Percentiles rank a stretch among this genome's conserved stretches.
Conservation (phyloP, 2,113 vertebrate species). For the Pantherophis guttatus region DNA sequence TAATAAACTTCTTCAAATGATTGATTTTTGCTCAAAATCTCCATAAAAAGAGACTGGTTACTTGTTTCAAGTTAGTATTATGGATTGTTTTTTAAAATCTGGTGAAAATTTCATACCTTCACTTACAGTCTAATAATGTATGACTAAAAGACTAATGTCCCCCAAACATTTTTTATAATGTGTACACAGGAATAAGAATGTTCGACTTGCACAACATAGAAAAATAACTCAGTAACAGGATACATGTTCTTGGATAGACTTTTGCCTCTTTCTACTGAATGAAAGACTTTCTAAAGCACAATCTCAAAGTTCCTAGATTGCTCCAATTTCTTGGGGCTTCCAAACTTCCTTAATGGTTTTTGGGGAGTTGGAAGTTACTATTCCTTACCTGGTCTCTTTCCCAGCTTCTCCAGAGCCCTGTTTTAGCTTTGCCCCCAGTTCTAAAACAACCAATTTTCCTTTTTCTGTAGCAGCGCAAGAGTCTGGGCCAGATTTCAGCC, state of each 20-base stretch:
- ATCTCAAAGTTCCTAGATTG: not conserved
- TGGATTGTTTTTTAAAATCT: not conserved
- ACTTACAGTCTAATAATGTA: not conserved
- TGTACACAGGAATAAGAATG: not conserved
- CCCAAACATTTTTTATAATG: not conserved
- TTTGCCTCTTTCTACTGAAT: not conserved
- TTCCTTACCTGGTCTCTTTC: not conserved
- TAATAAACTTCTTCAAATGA: not conserved
- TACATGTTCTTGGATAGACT: not conserved
- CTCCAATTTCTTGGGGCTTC: not conserved
- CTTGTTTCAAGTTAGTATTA: not conserved
- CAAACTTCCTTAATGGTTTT: not conserved
- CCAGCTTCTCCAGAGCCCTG: not conserved
- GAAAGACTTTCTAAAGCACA: not conserved
- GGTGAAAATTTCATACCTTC: not conserved
- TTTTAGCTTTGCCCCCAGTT: not conserved
- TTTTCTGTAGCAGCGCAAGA: not conserved
- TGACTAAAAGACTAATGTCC: not conserved
- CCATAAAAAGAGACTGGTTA: not conserved
- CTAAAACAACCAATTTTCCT: not conserved
- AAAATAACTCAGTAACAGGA: not conserved
- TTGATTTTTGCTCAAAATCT: not conserved
- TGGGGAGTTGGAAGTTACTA: not conserved
- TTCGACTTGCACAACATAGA: not conserved
- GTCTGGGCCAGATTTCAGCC: not conserved